These are phyloP conservation scores for Platyura marginata DNA, from an alignment of 1,140 invertebrate species.

Conservation along the genomic window DNA sequence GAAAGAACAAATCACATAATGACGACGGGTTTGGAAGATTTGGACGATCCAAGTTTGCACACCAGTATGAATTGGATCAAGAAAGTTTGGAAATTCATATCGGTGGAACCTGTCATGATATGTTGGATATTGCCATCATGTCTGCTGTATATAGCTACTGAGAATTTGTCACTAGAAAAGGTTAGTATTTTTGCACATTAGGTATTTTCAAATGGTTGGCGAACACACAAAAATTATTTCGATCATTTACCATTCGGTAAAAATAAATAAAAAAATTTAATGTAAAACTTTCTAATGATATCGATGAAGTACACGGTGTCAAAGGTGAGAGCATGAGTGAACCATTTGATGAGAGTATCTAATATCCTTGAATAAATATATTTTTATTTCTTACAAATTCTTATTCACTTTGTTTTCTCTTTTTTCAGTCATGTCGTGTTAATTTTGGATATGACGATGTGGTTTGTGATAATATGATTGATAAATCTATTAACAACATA, in stretches of 20 bases:
- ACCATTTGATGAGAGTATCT: too few species aligned
- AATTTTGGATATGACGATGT: slow-evolving; percentile 33
- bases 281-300: too few species aligned
- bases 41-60: background rate
- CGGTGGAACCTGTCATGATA: slow-evolving; percentile 28
- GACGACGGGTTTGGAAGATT: background rate
- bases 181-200: too few species aligned
- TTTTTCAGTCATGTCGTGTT: slow-evolving; percentile 34
- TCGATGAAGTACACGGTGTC: too few species aligned
- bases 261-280: too few species aligned
- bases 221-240: too few species aligned
- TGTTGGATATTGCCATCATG: slow-evolving; percentile 28
- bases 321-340: too few species aligned
- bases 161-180: slow-evolving; percentile 33
- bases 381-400: background rate
- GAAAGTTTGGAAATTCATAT: background rate
- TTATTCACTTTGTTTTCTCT: background rate
- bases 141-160: slow-evolving; percentile 23
- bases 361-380: too few species aligned
- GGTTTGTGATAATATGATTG: slow-evolving; percentile 35
- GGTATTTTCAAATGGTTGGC: too few species aligned
- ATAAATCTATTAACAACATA: slow-evolving; percentile 17
- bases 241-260: too few species aligned
- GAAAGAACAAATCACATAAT: background rate
- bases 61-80: background rate